phyloP scores from a whole-genome alignment of 2,797 vertebrate genomes.

The Tragopan temminckii region DNA sequence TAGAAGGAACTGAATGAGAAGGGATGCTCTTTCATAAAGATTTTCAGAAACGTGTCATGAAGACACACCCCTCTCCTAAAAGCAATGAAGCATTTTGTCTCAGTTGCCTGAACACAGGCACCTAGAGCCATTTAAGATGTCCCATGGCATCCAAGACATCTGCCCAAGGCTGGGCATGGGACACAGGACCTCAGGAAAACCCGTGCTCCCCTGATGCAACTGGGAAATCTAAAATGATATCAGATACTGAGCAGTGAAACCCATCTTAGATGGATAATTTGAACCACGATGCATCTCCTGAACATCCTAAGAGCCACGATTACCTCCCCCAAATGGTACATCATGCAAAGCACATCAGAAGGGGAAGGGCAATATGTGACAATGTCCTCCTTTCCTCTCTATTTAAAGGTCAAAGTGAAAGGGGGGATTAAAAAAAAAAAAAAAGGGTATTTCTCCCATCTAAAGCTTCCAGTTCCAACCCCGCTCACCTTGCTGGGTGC shows the following conservation, averaged over 20 bases:
- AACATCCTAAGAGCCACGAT: background rate
- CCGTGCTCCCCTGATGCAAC: fast-evolving
- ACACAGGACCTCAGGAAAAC: background rate
- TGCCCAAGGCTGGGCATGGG: background rate
- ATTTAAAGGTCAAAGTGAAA: background rate
- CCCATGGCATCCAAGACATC: background rate
- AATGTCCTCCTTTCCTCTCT: background rate
- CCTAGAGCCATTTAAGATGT: background rate
- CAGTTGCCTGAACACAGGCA: background rate
- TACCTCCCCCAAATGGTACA: background rate
- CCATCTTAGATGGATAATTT: background rate
- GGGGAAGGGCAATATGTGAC: fast-evolving
- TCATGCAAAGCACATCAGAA: background rate
- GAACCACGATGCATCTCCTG: fast-evolving
- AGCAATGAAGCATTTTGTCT: background rate
- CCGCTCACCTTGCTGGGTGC: conserved; percentile 83
- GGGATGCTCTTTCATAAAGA: background rate
- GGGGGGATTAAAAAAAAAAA: background rate
- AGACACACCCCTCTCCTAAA: background rate
- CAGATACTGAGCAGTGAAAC: background rate
- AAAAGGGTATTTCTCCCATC: background rate
- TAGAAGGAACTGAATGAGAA: background rate
- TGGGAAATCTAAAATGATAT: background rate
- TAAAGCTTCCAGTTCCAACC: background rate
- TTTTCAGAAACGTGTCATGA: fast-evolving